These are phyloP conservation scores for Cyclopterus lumpus DNA, from an alignment of 2,797 vertebrate species.

Conservation along the genomic window DNA sequence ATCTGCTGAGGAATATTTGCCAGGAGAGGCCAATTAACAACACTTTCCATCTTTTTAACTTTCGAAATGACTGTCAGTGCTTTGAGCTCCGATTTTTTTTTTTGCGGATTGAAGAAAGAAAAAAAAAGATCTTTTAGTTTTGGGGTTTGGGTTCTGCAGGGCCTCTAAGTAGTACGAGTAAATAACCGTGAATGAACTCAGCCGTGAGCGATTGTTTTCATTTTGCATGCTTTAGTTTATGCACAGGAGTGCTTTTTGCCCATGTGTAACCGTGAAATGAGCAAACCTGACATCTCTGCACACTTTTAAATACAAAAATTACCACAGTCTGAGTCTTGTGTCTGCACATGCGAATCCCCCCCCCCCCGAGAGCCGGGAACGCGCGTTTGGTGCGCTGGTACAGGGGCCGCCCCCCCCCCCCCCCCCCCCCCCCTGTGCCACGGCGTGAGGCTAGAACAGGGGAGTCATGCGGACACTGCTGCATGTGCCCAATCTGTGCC, in stretches of 20 bases:
- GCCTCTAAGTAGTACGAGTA: constrained; percentile 29
- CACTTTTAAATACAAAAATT: constrained; percentile 53
- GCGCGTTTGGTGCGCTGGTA: constrained; percentile 76
- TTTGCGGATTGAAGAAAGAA: constrained; percentile 6
- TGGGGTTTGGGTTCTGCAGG: constrained; percentile 3
- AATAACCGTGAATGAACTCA: constrained; percentile 63
- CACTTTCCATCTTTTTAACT: neutral
- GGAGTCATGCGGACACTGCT: constrained; percentile 83
- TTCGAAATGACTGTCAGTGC: neutral
- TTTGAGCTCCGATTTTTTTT: neutral
- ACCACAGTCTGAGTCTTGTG: constrained; percentile 59
- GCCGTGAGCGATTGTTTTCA: constrained; percentile 61
- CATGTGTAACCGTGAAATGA: constrained; percentile 13
- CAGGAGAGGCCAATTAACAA: constrained; percentile 28
- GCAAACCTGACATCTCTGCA: constrained; percentile 39
- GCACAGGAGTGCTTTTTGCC: constrained; percentile 38
- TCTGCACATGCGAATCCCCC: constrained; percentile 62
- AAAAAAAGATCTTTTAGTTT: constrained; percentile 5
- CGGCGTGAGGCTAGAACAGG: constrained; percentile 81
- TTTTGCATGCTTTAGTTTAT: constrained; percentile 60
- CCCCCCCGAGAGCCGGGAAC: constrained; percentile 55
- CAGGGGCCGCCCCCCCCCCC: constrained; percentile 55
- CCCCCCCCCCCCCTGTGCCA: constrained; percentile 81
- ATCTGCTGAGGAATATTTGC: constrained; percentile 24
- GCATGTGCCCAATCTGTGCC: constrained; percentile 84